These are phyloP conservation scores for Dryobotodes eremita DNA, from an alignment of 2,888 invertebrate genomes.

Conservation along the genomic window DNA sequence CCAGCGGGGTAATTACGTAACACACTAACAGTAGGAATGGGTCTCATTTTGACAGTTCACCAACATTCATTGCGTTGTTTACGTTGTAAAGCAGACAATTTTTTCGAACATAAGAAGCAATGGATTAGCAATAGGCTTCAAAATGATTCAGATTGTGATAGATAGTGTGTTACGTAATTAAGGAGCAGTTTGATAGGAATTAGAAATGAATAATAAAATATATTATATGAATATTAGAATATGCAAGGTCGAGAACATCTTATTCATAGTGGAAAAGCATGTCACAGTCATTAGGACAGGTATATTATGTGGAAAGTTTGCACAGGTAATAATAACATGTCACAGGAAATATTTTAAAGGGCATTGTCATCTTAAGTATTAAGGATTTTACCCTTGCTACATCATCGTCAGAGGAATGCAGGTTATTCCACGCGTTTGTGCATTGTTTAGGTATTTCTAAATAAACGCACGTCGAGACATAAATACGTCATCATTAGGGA, in stretches of 20 bases:
- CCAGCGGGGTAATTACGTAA: too few species aligned
- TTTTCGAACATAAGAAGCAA: too few species aligned
- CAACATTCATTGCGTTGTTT: too few species aligned
- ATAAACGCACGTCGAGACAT: background rate
- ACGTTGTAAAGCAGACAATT: too few species aligned
- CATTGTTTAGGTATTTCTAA: background rate
- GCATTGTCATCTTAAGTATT: background rate
- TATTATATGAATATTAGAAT: background rate
- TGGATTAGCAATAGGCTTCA: too few species aligned
- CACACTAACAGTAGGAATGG: too few species aligned
- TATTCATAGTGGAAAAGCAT: background rate
- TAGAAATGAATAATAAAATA: background rate
- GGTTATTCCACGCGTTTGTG: background rate
- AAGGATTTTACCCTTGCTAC: slow-evolving; percentile 8
- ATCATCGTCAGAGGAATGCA: slow-evolving; percentile 22
- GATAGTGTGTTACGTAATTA: too few species aligned
- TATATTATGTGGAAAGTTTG: slow-evolving; percentile 5
- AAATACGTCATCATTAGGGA: slow-evolving; percentile 35
- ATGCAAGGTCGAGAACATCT: background rate
- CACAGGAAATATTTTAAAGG: slow-evolving; percentile 10
- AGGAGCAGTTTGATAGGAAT: too few species aligned
- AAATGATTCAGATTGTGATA: too few species aligned
- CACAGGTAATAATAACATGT: background rate
- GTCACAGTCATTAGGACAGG: too few species aligned
- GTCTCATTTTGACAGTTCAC: too few species aligned